Evolutionary conservation across 2,797 vertebrate species (phyloP), one percentile per base, ranked within the genome.

Genomic region (Anguilla marmorata): DNA sequence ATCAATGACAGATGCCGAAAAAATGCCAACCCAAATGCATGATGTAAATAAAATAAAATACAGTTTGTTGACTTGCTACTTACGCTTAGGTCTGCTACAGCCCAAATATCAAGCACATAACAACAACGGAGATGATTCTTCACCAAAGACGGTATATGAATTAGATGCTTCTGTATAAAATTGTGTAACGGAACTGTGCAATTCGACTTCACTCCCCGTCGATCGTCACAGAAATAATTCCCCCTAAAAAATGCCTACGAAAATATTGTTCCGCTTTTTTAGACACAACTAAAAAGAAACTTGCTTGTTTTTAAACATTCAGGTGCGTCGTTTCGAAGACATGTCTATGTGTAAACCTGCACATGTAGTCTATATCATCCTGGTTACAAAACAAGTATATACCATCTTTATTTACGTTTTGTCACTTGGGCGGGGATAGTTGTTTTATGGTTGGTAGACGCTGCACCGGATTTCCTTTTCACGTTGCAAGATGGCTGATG

Each of bases 401-500:
- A 14, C 14, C 5, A 19, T 48, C 41, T n/a, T 50, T 24, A 45
- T 82, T 82, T 48, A 48, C 5, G 79, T 82, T 82, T 1, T 50
- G 79, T 2, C 33, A 76, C 12, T 76, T 37, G 14, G 63, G 12
- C 16, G 74, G 21, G 76, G 41, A 82, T 1, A 82, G 76, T 48
- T 82, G 1, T 50, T 52, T 50, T 52, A 14, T 86, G 8, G 37
- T 5, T 12, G 24, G 12, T 41, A 63, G 33, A 45, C 84, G 33
- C 74, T 24, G 14, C 58, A 76, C 84, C 84, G 66, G 63, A 76
- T 56, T 45, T 85, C 54, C 24, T 45, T 88, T 86, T 89, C 91
- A 89, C 89, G 37, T 5, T 48, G 76, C 76, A 94, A 93, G 90
- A 98, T 98, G 98, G 97, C 96, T 86, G 97, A 98, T 60, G 97